A percentile compares a stretch with the other conserved stretches of the same genome.
These are phyloP conservation scores for Arrhamphus sclerolepis DNA, from an alignment of 2,797 vertebrate species.

Conservation along the genomic window DNA sequence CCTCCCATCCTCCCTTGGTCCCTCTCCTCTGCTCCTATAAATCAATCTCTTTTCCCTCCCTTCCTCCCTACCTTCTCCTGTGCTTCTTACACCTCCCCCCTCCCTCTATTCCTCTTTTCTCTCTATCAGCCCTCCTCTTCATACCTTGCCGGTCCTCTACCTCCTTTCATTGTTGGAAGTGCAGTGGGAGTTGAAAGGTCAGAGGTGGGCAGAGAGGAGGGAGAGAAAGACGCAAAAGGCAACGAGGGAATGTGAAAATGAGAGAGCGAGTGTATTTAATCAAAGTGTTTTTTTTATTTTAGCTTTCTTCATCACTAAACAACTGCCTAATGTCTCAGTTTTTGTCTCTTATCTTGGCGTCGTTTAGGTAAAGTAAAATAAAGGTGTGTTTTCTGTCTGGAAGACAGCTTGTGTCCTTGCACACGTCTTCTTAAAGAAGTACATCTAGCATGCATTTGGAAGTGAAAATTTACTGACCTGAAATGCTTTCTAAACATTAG, in stretches of 20 bases:
- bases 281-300: slow-evolving; percentile 47
- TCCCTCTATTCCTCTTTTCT: slow-evolving; percentile 33
- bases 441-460: too few relatives aligned
- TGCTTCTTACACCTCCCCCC: slow-evolving; percentile 44
- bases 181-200: slow-evolving; percentile 75
- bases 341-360: slow-evolving; percentile 18
- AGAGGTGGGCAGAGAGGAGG: slow-evolving; percentile 68
- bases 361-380: slow-evolving; percentile 15
- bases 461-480: neutral
- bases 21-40: slow-evolving; percentile 77
- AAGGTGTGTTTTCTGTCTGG: neutral
- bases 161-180: slow-evolving; percentile 70
- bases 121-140: slow-evolving; percentile 51
- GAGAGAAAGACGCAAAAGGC: slow-evolving; percentile 55
- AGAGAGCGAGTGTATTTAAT: slow-evolving; percentile 72
- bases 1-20: slow-evolving; percentile 74
- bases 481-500: neutral
- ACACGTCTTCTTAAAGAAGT: too few relatives aligned
- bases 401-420: neutral
- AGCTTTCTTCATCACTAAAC: slow-evolving; percentile 13
- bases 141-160: slow-evolving; percentile 58
- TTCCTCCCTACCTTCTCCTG: slow-evolving; percentile 36
- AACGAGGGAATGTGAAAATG: slow-evolving; percentile 67
- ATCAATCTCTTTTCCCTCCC: slow-evolving; percentile 72
- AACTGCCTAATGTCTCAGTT: slow-evolving; percentile 22